Conservation (phyloP, 2,797 vertebrate genomes). For the Carcharodon carcharias region DNA sequence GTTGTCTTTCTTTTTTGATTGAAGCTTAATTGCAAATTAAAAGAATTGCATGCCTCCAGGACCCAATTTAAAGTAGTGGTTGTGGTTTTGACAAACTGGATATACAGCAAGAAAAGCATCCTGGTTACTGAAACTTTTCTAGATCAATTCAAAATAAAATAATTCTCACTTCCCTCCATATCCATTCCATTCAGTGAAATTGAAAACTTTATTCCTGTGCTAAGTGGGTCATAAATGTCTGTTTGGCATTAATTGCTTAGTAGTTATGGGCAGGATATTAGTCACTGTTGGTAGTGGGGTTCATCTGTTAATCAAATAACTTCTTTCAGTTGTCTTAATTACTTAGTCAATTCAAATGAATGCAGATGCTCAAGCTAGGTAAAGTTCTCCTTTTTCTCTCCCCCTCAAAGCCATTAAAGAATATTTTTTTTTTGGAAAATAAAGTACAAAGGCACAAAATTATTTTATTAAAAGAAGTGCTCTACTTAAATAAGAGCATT, state of each 20-base stretch:
- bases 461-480: background rate
- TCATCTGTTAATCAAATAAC: background rate
- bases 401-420: background rate
- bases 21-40: background rate
- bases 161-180: background rate
- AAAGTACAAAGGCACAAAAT: background rate
- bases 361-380: background rate
- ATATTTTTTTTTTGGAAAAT: background rate
- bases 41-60: background rate
- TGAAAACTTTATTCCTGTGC: background rate
- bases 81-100: background rate
- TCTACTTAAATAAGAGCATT: background rate
- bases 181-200: background rate
- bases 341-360: conserved; percentile 3
- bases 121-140: background rate
- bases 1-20: background rate
- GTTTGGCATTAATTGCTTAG: background rate
- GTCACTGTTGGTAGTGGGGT: background rate
- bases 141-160: background rate
- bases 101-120: background rate
- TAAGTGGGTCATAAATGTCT: background rate
- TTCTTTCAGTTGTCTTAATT: background rate
- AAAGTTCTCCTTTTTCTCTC: background rate
- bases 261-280: background rate
- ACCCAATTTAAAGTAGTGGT: background rate